Evolutionary conservation across 2,113 vertebrate species (phyloP).

Genomic region (Silurus meridionalis): DNA sequence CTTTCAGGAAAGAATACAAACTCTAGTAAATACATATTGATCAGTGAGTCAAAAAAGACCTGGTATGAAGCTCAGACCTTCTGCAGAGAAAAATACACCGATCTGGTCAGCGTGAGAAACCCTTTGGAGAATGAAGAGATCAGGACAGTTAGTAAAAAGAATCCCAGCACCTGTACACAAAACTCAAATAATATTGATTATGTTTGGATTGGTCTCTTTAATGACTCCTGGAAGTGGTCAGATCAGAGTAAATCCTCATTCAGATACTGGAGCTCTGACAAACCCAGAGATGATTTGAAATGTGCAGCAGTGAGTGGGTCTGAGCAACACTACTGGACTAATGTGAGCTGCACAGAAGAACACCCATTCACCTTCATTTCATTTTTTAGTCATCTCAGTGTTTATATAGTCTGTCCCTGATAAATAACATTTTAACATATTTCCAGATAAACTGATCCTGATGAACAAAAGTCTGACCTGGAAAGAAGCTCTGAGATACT

Average conservation of each 20-base stretch:
- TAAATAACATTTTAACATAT: neutral
- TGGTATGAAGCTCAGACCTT: neutral
- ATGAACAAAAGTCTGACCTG: neutral
- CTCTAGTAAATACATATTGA: neutral
- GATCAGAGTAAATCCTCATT: slow-evolving; percentile 7
- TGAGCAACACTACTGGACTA: neutral
- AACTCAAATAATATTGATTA: too few species aligned
- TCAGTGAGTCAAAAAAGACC: neutral
- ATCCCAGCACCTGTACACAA: too few species aligned
- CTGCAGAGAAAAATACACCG: neutral
- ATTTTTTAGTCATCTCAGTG: neutral
- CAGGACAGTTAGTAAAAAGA: neutral
- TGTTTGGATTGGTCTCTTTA: neutral
- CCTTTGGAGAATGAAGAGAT: neutral
- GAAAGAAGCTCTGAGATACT: slow-evolving; percentile 26
- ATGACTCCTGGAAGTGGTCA: neutral
- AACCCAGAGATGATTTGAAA: neutral
- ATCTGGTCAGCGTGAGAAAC: slow-evolving; percentile 8
- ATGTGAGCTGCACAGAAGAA: neutral
- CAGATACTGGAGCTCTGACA: neutral
- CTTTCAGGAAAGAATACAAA: neutral
- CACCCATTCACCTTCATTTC: neutral
- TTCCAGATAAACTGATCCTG: neutral
- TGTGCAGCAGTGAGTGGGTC: neutral
- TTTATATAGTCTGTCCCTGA: too few species aligned